Percentiles rank a stretch among this genome's conserved stretches.
Evolutionary conservation across 2,888 invertebrate species (phyloP).

Genomic region (Rapana venosa): DNA sequence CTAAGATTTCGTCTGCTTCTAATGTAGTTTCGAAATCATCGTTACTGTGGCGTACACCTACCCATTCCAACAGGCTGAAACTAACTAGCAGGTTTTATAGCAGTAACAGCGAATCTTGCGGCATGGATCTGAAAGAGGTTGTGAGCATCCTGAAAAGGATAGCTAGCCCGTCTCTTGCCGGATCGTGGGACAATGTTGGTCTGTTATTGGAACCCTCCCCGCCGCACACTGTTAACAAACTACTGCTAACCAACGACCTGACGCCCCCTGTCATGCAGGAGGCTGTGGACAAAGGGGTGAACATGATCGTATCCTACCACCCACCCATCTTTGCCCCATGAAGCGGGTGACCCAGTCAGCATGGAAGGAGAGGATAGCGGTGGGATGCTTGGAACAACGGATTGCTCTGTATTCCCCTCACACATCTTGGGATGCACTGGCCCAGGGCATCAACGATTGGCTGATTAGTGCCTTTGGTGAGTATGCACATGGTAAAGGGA

Average conservation of each 20-base stretch:
- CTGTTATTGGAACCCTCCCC: constrained; percentile 89
- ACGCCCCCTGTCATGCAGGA: constrained; percentile 91
- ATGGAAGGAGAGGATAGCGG: constrained; percentile 89
- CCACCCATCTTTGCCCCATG: constrained; percentile 94
- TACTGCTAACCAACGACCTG: constrained; percentile 94
- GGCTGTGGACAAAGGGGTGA: constrained; percentile 84
- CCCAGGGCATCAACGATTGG: constrained; percentile 95
- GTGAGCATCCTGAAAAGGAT: constrained; percentile 62
- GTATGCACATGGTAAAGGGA: not conserved
- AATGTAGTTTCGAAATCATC: not conserved
- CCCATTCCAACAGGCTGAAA: not conserved
- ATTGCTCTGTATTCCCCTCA: constrained; percentile 96
- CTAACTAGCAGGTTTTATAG: not conserved
- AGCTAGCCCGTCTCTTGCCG: constrained; percentile 81
- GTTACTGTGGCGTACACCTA: not conserved
- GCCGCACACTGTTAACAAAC: constrained; percentile 77
- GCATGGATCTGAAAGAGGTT: constrained; percentile 59
- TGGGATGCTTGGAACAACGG: constrained; percentile 88
- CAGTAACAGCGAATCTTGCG: not conserved
- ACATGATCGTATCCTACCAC: constrained; percentile 94
- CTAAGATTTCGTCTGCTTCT: not conserved
- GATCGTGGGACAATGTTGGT: constrained; percentile 97
- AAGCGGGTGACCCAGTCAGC: constrained; percentile 85
- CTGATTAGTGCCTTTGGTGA: constrained; percentile 84
- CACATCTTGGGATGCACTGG: constrained; percentile 91